phyloP scores from a whole-genome alignment of 2,797 vertebrate genomes.

The Semaprochilodus insignis region DNA sequence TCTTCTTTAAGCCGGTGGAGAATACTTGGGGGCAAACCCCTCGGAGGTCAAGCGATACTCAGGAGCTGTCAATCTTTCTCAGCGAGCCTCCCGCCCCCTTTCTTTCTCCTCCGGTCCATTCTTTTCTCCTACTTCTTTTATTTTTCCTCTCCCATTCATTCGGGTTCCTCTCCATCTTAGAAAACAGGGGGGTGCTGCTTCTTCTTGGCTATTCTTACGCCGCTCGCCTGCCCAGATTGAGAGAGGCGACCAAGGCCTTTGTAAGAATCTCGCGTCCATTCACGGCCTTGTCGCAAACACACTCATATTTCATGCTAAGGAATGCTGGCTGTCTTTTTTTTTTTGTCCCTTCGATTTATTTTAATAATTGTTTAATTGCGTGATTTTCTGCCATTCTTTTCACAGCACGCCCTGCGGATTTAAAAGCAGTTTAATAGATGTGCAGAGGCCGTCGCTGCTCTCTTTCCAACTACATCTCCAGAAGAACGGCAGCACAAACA shows the following conservation, averaged over 20 bases:
- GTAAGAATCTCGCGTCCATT: conserved; percentile 74
- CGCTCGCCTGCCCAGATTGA: conserved; percentile 76
- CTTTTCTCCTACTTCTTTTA: conserved; percentile 52
- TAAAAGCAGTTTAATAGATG: conserved; percentile 25
- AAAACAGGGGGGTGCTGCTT: conserved; percentile 39
- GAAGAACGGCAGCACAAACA: no score
- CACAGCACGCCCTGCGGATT: conserved; percentile 67
- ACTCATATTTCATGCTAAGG: conserved; percentile 71
- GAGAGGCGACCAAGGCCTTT: conserved; percentile 77
- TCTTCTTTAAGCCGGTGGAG: conserved; percentile 74
- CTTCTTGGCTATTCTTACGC: conserved; percentile 63
- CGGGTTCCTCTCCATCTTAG: conserved; percentile 67
- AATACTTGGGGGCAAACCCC: conserved; percentile 76
- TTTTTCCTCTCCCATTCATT: conserved; percentile 66
- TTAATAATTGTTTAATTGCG: conserved; percentile 77
- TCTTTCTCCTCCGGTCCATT: conserved; percentile 61
- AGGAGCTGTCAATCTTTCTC: conserved; percentile 80
- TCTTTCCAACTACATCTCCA: no score
- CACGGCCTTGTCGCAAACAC: conserved; percentile 65
- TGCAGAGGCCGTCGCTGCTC: no score
- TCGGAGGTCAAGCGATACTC: conserved; percentile 81
- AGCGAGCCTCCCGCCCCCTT: conserved; percentile 72
- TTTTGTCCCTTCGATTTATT: conserved; percentile 68
- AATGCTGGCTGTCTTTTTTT: conserved; percentile 72
- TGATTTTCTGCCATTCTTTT: conserved; percentile 57